Percentiles rank a stretch among this genome's conserved stretches.
Conservation (phyloP, 2,888 invertebrate species). For the Cylloceria caligata region DNA sequence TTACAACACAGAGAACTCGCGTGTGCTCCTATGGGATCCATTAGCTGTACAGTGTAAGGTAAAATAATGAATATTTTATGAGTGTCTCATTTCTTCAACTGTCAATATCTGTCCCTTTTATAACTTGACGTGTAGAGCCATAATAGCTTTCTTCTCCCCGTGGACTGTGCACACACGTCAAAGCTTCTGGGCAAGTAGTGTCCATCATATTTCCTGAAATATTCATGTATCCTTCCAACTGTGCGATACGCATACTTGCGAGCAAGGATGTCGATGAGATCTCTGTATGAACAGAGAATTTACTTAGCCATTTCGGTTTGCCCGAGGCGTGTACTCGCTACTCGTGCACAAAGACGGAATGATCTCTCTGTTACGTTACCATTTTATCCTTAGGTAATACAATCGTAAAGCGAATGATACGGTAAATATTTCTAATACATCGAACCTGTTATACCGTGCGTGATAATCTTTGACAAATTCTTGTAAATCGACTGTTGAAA, state of each 20-base stretch:
- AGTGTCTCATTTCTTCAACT: slow-evolving; percentile 22
- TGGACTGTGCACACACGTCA: slow-evolving; percentile 7
- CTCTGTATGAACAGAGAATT: slow-evolving; percentile 49
- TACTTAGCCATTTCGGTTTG: slow-evolving; percentile 47
- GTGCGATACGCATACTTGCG: not conserved
- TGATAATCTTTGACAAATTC: not conserved
- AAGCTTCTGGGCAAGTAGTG: slow-evolving; percentile 3
- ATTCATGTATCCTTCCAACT: slow-evolving; percentile 16
- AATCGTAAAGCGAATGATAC: slow-evolving; percentile 20
- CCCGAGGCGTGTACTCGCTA: slow-evolving; percentile 21
- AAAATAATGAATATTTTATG: slow-evolving; percentile 23
- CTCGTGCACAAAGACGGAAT: slow-evolving; percentile 39
- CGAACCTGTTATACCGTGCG: not conserved
- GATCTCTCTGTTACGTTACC: slow-evolving; percentile 28
- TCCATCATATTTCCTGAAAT: slow-evolving; percentile 42
- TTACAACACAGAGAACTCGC: not conserved
- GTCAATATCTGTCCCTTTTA: slow-evolving; percentile 20
- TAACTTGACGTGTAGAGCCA: slow-evolving; percentile 11
- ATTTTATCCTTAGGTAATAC: not conserved
- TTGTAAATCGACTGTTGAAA: not conserved
- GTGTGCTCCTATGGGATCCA: not conserved
- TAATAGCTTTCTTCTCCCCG: slow-evolving; percentile 28
- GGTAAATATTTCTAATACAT: slow-evolving; percentile 17
- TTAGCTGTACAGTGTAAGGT: not conserved
- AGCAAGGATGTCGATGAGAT: slow-evolving; percentile 15